A percentile compares a stretch with the other conserved stretches of the same genome.
Conservation (phyloP, 1,140 invertebrate species). For the Ruditapes philippinarum region DNA sequence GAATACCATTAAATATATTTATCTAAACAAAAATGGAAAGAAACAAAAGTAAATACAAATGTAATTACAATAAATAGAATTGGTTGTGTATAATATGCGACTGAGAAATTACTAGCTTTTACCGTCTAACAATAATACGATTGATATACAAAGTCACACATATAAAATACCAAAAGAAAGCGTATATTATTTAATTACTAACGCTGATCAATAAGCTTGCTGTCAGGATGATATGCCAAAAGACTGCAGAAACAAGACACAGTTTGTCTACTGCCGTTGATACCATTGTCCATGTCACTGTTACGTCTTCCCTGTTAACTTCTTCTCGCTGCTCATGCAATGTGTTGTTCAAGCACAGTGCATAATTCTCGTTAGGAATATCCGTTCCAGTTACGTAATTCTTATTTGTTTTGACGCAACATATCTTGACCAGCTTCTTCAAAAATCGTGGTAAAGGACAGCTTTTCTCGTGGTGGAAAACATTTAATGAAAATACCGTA, state of each 20-base stretch:
- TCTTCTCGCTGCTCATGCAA: not conserved
- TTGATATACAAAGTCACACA: too few relatives aligned
- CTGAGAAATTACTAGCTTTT: too few relatives aligned
- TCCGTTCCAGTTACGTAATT: not conserved
- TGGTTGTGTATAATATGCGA: too few relatives aligned
- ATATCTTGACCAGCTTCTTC: not conserved
- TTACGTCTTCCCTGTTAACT: not conserved
- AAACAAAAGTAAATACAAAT: too few relatives aligned
- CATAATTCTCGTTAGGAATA: not conserved
- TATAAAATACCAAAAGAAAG: too few relatives aligned
- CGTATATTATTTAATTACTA: too few relatives aligned
- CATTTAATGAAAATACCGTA: conserved; percentile 42
- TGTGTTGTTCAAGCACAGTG: not conserved
- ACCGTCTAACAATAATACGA: too few relatives aligned
- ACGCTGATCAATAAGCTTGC: not conserved
- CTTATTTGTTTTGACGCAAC: not conserved
- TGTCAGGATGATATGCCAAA: conserved; percentile 25
- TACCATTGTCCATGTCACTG: conserved; percentile 28
- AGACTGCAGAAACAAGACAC: conserved; percentile 25
- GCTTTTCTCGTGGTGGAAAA: conserved; percentile 15
- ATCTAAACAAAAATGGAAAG: too few relatives aligned
- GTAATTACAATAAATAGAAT: too few relatives aligned
- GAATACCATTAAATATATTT: too few relatives aligned
- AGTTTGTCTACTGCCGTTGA: conserved; percentile 36
- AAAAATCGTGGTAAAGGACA: not conserved